Evolutionary conservation across 1,140 invertebrate genomes (phyloP).

Genomic region (Philopotamus ludificatus): DNA sequence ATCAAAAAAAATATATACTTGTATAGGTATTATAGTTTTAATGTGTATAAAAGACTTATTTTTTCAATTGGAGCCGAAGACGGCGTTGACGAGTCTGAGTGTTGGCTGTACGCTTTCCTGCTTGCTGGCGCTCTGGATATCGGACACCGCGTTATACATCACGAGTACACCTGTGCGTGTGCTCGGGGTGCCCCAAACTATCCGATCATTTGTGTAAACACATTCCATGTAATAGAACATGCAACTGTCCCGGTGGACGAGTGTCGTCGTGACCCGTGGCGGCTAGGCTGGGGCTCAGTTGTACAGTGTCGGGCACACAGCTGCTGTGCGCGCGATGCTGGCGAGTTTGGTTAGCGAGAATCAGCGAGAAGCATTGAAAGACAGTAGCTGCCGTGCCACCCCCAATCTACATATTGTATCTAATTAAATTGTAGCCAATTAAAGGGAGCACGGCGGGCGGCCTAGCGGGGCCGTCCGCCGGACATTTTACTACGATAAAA

Average conservation of each 20-base stretch:
- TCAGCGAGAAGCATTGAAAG: constrained; percentile 11
- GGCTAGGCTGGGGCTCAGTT: constrained; percentile 2
- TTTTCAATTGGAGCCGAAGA: constrained; percentile 31
- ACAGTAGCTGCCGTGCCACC: constrained; percentile 16
- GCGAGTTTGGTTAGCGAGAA: background rate
- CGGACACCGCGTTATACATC: background rate
- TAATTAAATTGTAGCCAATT: constrained; percentile 36
- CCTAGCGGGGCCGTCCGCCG: constrained; percentile 3
- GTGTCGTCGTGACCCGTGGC: background rate
- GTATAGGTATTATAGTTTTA: constrained; percentile 33
- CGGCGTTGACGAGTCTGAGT: constrained; percentile 33
- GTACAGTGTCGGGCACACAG: background rate
- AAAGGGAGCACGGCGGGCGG: constrained; percentile 20
- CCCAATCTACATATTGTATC: constrained; percentile 17
- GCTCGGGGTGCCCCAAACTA: constrained; percentile 3
- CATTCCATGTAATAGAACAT: constrained; percentile 35
- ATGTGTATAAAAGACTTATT: constrained; percentile 38
- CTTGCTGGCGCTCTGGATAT: constrained; percentile 43
- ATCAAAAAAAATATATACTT: constrained; percentile 25
- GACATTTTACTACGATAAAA: constrained; percentile 25
- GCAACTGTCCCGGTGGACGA: constrained; percentile 14
- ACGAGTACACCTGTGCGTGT: background rate
- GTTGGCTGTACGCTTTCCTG: constrained; percentile 46
- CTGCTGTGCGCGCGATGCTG: background rate
- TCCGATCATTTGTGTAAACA: constrained; percentile 27